phyloP scores from a whole-genome alignment of 2,888 invertebrate species.

The Amphipoea oculea region DNA sequence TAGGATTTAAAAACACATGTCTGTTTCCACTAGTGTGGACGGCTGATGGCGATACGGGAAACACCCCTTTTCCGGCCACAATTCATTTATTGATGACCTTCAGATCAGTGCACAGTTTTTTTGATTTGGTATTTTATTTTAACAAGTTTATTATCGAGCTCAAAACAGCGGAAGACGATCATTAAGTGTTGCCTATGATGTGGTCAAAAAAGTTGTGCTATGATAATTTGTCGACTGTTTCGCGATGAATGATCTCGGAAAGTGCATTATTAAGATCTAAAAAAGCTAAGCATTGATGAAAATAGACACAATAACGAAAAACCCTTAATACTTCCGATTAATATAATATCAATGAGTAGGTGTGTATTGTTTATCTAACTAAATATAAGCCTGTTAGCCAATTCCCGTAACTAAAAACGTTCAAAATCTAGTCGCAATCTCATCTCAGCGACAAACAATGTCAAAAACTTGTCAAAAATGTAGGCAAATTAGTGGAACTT shows the following conservation, averaged over 20 bases:
- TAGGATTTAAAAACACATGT: conserved; percentile 51
- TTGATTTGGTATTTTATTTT: conserved; percentile 20
- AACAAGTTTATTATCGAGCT: conserved; percentile 18
- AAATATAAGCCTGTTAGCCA: background rate
- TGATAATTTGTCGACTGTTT: background rate
- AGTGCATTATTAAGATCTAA: too few species aligned
- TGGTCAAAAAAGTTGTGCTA: background rate
- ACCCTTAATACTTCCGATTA: background rate
- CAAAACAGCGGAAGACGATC: background rate
- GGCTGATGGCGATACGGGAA: conserved; percentile 23
- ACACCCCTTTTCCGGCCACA: conserved; percentile 49
- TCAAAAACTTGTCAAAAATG: too few species aligned
- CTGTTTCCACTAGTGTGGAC: conserved; percentile 29
- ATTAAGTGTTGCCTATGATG: background rate
- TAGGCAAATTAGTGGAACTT: too few species aligned
- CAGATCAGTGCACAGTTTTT: background rate
- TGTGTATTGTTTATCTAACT: background rate
- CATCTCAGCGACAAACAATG: too few species aligned
- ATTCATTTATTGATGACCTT: conserved; percentile 39
- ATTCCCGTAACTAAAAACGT: too few species aligned
- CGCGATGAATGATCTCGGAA: background rate
- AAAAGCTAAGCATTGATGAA: background rate
- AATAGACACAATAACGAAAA: too few species aligned
- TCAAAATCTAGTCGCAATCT: too few species aligned
- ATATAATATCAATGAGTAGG: background rate